Percentiles rank a stretch among this genome's conserved stretches.
Conservation (phyloP, 2,797 vertebrate genomes). For the Argentina silus region DNA sequence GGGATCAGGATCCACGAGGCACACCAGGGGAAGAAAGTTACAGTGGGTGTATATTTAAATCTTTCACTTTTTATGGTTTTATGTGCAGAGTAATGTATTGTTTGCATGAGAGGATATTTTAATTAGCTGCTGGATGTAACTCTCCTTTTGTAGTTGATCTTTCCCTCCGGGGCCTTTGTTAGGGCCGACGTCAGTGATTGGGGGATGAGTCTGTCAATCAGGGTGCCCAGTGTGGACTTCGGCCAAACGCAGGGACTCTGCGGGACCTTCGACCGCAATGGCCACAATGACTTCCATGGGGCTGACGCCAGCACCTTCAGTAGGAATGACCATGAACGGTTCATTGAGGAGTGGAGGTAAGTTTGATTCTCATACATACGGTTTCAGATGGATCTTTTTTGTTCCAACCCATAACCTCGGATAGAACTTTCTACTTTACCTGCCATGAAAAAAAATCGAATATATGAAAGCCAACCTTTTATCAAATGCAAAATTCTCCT, state of each 20-base stretch:
- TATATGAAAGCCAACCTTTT: constrained; percentile 48
- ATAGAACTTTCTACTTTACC: constrained; percentile 22
- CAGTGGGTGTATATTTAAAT: constrained; percentile 67
- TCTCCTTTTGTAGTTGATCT: constrained; percentile 74
- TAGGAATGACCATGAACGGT: constrained; percentile 55
- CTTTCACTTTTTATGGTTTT: background rate
- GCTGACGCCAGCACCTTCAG: constrained; percentile 44
- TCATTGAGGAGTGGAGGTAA: constrained; percentile 80
- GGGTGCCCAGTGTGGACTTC: constrained; percentile 73
- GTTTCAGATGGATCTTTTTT: constrained; percentile 11
- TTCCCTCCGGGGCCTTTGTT: constrained; percentile 83
- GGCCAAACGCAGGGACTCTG: constrained; percentile 77
- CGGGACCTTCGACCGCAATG: constrained; percentile 78
- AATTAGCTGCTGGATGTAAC: constrained; percentile 39
- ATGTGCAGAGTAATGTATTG: background rate
- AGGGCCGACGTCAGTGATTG: constrained; percentile 73
- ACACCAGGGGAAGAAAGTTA: constrained; percentile 84
- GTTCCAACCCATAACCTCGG: constrained; percentile 41
- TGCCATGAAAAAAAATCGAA: background rate
- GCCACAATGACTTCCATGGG: constrained; percentile 76
- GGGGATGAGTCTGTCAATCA: constrained; percentile 81
- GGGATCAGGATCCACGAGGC: constrained; percentile 76
- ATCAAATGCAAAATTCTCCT: constrained; percentile 49
- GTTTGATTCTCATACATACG: background rate
- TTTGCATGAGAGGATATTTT: constrained; percentile 19